Evolutionary conservation across 2,888 invertebrate species (phyloP), one percentile per base, ranked within the genome.

Genomic region (Ethmia dodecea): DNA sequence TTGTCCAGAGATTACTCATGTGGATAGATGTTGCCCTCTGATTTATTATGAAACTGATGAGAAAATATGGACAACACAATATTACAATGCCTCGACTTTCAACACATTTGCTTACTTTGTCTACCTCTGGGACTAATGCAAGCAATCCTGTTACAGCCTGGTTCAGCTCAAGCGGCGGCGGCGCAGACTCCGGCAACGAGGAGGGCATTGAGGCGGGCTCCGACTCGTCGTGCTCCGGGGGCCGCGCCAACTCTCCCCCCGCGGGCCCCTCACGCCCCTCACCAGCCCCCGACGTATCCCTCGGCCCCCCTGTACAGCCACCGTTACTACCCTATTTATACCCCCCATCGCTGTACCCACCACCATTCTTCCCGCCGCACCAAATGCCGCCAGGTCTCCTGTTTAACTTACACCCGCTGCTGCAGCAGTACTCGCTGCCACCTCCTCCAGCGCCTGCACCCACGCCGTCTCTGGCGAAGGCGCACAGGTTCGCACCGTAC

Each of bases 251-350:
- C 77, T 74, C 89, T 49, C 81, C 88, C 47, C 66, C 84, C n/a
- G 60, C 83, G 5, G 88, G 89, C 1, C 89, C 90, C n/a, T 90
- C 89, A 47, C 57, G 86, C 39, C 79, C 90, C 49, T 94, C 94
- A 48, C 95, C 95, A 0, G 92, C 95, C 45, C 97, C 97, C 12
- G 97, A 97, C 83, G 96, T 97, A 44, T 96, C 96, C 18, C 93
- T 97, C 25, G 97, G 97, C 32, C 97, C 97, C 25, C 96, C 96
- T 28, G 93, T 96, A 29, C 97, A 97, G 64, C 96, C 96, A 28
- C 95, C 96, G 32, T 92, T 95, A 20, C 93, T 97, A 66, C 97
- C 97, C 51, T 97, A 97, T 88, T 91, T 98, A 34, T 97, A 97
- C 76, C 96, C 96, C 20, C 94, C 92, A 31, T 95, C 95, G 18